phyloP scores from a whole-genome alignment of 2,797 vertebrate genomes.

The Sebastes goodei region DNA sequence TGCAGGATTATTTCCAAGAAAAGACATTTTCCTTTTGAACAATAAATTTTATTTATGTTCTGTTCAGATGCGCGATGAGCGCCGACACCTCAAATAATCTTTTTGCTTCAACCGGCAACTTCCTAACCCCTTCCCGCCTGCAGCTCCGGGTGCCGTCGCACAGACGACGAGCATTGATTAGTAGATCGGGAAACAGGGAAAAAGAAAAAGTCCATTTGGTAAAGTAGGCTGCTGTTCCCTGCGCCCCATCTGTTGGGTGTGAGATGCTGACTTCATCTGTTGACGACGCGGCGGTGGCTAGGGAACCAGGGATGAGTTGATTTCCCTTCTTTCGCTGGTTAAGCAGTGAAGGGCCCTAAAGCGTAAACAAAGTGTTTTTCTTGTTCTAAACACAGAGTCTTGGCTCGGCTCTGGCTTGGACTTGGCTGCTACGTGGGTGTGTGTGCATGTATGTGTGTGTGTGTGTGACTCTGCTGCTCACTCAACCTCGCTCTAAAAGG shows the following conservation, averaged over 20 bases:
- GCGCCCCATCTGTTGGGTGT: conserved; percentile 75
- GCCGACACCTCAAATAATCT: conserved; percentile 12
- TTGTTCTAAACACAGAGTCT: conserved; percentile 75
- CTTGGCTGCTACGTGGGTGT: conserved; percentile 56
- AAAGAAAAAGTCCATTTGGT: conserved; percentile 68
- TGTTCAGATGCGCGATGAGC: neutral
- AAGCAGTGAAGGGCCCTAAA: conserved; percentile 78
- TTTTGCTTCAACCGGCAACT: conserved; percentile 15
- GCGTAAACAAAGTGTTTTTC: conserved; percentile 83
- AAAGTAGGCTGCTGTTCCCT: conserved; percentile 74
- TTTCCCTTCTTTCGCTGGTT: conserved; percentile 76
- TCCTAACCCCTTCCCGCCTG: conserved; percentile 23
- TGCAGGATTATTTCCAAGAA: conserved; percentile 59
- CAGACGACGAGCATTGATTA: conserved; percentile 50
- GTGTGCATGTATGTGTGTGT: conserved; percentile 10
- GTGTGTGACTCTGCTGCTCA: conserved; percentile 48
- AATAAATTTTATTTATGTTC: conserved; percentile 22
- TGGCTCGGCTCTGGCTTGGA: conserved; percentile 66
- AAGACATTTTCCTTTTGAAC: conserved; percentile 50
- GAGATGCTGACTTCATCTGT: conserved; percentile 80
- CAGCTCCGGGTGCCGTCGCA: conserved; percentile 15
- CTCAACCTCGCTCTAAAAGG: conserved; percentile 59
- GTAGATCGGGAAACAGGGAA: conserved; percentile 43
- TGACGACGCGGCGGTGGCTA: conserved; percentile 61
- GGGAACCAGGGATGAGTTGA: conserved; percentile 74